phyloP scores from a whole-genome alignment of 2,113 vertebrate species.

The Micronycteris hirsuta region DNA sequence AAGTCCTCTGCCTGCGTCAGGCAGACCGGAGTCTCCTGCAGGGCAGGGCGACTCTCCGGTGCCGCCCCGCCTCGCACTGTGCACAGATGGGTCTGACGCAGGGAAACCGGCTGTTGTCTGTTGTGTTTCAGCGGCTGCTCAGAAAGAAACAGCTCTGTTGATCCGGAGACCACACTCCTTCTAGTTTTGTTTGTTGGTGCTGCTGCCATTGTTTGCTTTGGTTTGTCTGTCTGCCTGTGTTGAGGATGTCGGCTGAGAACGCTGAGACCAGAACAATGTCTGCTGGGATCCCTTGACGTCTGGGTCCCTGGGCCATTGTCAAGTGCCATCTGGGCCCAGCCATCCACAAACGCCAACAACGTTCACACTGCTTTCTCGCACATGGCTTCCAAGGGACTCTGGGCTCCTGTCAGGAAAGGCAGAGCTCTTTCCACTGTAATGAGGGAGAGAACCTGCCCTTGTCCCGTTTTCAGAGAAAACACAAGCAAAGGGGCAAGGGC shows the following conservation, averaged over 20 bases:
- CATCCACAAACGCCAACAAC: neutral
- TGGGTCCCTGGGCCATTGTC: neutral
- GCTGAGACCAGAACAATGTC: neutral
- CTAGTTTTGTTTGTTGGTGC: neutral
- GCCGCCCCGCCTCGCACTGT: accelerated
- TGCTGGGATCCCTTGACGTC: neutral
- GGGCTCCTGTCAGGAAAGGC: neutral
- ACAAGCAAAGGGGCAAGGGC: neutral
- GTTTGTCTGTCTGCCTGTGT: neutral
- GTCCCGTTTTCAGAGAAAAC: neutral
- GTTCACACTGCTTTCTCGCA: neutral
- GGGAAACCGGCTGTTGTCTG: accelerated
- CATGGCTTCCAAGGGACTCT: neutral
- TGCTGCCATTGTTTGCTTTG: neutral
- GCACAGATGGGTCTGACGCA: accelerated
- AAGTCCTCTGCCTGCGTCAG: neutral
- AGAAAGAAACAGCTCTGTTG: neutral
- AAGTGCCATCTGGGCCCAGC: neutral
- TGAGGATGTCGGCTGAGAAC: neutral
- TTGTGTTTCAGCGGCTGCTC: accelerated
- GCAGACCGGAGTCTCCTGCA: neutral
- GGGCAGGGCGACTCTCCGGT: neutral
- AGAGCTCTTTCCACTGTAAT: neutral
- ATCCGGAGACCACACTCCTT: neutral
- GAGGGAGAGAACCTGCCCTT: neutral